Conservation (phyloP, 2,888 invertebrate genomes). For the Tyria jacobaeae region DNA sequence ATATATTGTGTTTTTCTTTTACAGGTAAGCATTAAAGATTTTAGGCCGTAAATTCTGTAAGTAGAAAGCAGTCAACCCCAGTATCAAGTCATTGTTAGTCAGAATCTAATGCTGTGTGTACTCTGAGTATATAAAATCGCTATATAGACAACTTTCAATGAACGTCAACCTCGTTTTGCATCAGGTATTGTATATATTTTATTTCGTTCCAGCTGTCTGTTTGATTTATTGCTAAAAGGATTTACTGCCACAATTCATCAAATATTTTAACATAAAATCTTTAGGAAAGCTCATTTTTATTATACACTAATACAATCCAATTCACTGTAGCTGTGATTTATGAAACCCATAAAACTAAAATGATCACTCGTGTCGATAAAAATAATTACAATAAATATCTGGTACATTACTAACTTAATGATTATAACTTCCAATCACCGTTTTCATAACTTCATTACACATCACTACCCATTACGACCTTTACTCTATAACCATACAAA, state of each 20-base stretch:
- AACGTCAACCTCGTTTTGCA: neutral
- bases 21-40: slow-evolving; percentile 47
- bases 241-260: slow-evolving; percentile 1
- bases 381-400: slow-evolving; percentile 6
- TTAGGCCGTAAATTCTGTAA: slow-evolving; percentile 23
- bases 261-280: neutral
- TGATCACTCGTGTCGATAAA: neutral
- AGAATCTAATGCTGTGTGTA: neutral
- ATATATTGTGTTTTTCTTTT: slow-evolving; percentile 29
- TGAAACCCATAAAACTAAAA: neutral
- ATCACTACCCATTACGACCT: slow-evolving; percentile 15
- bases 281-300: neutral
- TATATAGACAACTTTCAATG: neutral
- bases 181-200: neutral
- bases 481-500: slow-evolving; percentile 32
- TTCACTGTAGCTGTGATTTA: neutral
- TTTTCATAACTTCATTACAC: slow-evolving; percentile 23
- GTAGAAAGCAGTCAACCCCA: slow-evolving; percentile 8
- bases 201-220: neutral
- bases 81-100: neutral
- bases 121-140: neutral
- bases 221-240: neutral
- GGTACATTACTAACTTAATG: slow-evolving; percentile 11
- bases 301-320: neutral
- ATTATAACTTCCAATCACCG: slow-evolving; percentile 4